Evolutionary conservation across 2,113 vertebrate species (phyloP), one percentile per base, ranked within the genome.

Genomic region (Centropristis striata): DNA sequence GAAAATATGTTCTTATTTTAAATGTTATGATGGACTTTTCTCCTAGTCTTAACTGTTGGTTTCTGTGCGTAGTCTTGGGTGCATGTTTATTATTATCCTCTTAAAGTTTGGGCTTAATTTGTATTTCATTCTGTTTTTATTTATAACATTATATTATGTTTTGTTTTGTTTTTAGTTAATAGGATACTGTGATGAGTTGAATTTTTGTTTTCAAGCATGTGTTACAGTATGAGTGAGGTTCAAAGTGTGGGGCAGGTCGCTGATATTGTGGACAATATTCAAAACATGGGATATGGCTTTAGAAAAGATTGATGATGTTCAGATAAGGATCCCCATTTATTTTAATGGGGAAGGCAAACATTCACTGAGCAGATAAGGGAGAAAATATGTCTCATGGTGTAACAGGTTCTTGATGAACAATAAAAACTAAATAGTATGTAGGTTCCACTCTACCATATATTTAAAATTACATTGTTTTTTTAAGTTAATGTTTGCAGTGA

Each of bases 41-140:
- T 81, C 32, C 21, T 70, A 49, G 81, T 80, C 67, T 68, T 84
- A 81, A 69, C 66, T 64, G 68, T 81, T 13, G 37, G 51, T 82
- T 83, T 83, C 42, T 82, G 50, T 59, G 25, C 61, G 71, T 71
- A 64, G 77, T 88, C 75, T 84, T 73, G 39, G 70, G 64, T 88
- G 90, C 92, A 88, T 86, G 91, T 87, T 86, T 88, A 85, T 88
- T 90, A 83, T 74, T 90, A 83, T 74, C 44, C 16, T 81, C 61
- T 72, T 67, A 54, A 69, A 63, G 39, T 74, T 72, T 84, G 75
- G 36, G 60, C 44, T 85, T 86, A 50, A 75, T 39, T 81, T 88
- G 13, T 90, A 80, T 44, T 70, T 84, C 47, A 58, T 61, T 76
- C 12, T 72, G 67, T 84, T 75, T 84, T 81, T 91, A 94, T 93